Conservation (phyloP, 2,797 vertebrate genomes). For the Poeciliopsis infans region DNA sequence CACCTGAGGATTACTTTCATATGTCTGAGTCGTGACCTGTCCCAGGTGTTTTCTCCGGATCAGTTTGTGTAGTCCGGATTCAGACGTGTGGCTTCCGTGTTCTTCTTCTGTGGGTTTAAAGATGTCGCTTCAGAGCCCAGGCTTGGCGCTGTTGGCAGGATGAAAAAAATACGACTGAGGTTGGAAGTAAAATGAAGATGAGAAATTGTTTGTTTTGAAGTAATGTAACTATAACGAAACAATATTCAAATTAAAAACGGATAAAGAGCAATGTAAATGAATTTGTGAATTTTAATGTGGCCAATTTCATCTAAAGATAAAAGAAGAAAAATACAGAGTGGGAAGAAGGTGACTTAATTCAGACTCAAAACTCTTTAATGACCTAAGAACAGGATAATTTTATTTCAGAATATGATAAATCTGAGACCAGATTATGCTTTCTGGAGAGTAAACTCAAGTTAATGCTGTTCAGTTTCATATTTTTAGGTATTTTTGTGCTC, state of each 20-base stretch:
- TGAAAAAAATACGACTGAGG: background rate
- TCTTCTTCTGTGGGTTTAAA: background rate
- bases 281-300: background rate
- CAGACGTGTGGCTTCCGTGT: background rate
- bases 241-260: background rate
- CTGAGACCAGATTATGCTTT: background rate
- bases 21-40: background rate
- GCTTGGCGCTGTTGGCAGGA: background rate
- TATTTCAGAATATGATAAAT: no score
- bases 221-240: background rate
- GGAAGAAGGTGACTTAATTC: background rate
- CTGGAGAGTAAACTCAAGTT: background rate
- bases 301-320: background rate
- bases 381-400: background rate
- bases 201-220: background rate
- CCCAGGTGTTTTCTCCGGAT: background rate
- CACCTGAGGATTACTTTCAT: background rate
- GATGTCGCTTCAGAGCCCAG: background rate
- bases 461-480: background rate
- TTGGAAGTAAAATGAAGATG: background rate
- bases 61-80: background rate
- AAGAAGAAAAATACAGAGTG: background rate
- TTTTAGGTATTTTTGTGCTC: background rate
- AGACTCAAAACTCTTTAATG: background rate
- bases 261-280: background rate